A percentile compares a stretch with the other conserved stretches of the same genome.
phyloP scores from a whole-genome alignment of 2,797 vertebrate species.

The Parotocinclus haroldoi region DNA sequence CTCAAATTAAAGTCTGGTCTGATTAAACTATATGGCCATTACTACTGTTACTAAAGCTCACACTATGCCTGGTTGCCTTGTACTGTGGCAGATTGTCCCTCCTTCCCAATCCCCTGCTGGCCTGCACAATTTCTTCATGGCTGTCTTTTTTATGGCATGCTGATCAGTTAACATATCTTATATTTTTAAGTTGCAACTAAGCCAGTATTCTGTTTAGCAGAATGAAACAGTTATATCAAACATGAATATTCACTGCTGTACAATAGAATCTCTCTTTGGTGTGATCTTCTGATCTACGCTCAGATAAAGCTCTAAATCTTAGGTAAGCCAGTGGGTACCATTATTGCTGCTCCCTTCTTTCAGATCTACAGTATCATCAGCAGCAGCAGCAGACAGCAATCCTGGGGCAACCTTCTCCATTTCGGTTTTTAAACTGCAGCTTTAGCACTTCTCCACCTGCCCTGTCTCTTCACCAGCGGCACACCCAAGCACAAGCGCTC shows the following conservation, averaged over 20 bases:
- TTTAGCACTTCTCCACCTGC: constrained; percentile 40
- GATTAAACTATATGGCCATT: constrained; percentile 1
- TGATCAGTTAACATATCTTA: no score
- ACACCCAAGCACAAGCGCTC: constrained; percentile 26
- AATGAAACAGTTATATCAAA: background rate
- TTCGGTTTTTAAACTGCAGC: constrained; percentile 45
- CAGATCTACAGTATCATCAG: constrained; percentile 31
- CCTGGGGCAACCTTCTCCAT: constrained; percentile 45
- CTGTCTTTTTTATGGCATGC: no score
- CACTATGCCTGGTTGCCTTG: no score
- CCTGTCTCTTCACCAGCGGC: constrained; percentile 17
- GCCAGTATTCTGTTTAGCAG: background rate
- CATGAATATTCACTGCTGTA: constrained; percentile 1
- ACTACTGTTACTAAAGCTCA: constrained; percentile 6
- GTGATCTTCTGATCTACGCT: constrained; percentile 2
- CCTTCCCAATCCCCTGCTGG: no score
- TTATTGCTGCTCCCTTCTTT: background rate
- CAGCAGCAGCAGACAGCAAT: constrained; percentile 29
- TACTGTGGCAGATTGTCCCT: no score
- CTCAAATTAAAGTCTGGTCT: constrained; percentile 1
- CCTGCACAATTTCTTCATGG: no score
- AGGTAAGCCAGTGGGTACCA: constrained; percentile 19
- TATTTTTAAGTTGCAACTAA: background rate
- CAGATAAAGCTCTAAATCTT: constrained; percentile 10
- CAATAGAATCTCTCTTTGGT: background rate